Conservation (phyloP, 2,888 invertebrate genomes). For the Anoplius nigerrimus region DNA sequence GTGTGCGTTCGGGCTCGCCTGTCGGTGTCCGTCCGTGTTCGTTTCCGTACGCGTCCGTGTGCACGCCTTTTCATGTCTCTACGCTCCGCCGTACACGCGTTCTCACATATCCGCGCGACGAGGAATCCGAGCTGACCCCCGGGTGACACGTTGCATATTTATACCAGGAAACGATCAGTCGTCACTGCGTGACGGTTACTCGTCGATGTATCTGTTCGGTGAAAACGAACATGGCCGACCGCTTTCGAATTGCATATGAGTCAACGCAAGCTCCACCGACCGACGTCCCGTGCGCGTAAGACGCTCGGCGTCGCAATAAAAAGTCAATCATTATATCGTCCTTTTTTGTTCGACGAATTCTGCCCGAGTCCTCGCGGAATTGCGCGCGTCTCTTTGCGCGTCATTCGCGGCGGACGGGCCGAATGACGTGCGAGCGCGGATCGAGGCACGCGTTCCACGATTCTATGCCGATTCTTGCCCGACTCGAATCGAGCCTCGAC, state of each 20-base stretch:
- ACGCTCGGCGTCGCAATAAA: too few relatives aligned
- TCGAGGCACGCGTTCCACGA: background rate
- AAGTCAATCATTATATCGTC: too few relatives aligned
- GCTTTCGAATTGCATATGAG: too few relatives aligned
- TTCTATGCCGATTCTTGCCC: background rate
- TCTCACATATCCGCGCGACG: constrained; percentile 43
- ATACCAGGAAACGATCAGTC: constrained; percentile 68
- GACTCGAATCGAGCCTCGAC: constrained; percentile 2
- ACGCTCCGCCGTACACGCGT: too few relatives aligned
- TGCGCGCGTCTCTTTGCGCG: too few relatives aligned
- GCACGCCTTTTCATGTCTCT: constrained; percentile 9
- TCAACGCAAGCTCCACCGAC: too few relatives aligned
- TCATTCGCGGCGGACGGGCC: too few relatives aligned
- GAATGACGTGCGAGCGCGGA: background rate
- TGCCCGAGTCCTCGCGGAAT: too few relatives aligned
- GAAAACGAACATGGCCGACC: constrained; percentile 40
- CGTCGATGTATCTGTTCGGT: constrained; percentile 47
- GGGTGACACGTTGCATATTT: constrained; percentile 69
- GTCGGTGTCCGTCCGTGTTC: constrained; percentile 1
- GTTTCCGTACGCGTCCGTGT: too few relatives aligned
- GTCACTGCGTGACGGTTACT: constrained; percentile 49
- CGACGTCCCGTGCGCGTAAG: too few relatives aligned
- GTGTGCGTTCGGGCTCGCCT: constrained; percentile 8
- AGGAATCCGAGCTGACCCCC: constrained; percentile 67
- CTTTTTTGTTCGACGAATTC: too few relatives aligned